Evolutionary conservation across 2,888 invertebrate species (phyloP), one percentile per base, ranked within the genome.

Genomic region (Yponomeuta plumbellus): DNA sequence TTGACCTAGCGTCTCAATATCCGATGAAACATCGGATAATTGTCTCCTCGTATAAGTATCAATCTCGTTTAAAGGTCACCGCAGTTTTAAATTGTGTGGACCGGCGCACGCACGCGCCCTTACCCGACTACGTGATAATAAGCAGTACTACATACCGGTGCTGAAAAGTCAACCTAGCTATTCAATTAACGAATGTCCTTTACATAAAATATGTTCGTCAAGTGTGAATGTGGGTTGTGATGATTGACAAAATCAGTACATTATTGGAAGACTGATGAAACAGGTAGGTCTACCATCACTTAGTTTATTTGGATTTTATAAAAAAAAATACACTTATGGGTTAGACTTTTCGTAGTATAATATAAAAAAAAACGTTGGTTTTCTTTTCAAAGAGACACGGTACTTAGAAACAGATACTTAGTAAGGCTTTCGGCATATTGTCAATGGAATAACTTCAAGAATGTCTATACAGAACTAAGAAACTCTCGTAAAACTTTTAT

Each of bases 1-100:
- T 59, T 59, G 59, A 59, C 59, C 59, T 34, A 34, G 34, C 62
- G 11, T 62, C 62, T 34, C 10, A 34, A 62, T 62, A 17, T 13
- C 23, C 59, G 22, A 22, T 59, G 59, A 59, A 52, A 23, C 21
- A 59, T 61, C 56, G 34, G 17, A 61, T 44, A 39, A 23, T 68
- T 66, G 67, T 65, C 26, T 62, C 66, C 59, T 69, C 66, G 65
- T 68, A 70, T 70, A 68, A 69, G 70, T 69, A 67, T 69, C 70
- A 68, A 68, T 66, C 67, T 67, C 70, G 70, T 71, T 74, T 52
- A 52, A 73, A 76, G 73, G 73, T 75, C 76, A 75, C 74, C 74
- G 71, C 75, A 76, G 79, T 73, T 73, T 80, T 81, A 79, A 74
- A 80, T 80, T 77, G 80, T 77, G 73, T 75, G 75, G 72, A 52